A percentile compares a stretch with the other conserved stretches of the same genome.
phyloP scores from a whole-genome alignment of 2,888 invertebrate genomes.

The Dasypolia templi region DNA sequence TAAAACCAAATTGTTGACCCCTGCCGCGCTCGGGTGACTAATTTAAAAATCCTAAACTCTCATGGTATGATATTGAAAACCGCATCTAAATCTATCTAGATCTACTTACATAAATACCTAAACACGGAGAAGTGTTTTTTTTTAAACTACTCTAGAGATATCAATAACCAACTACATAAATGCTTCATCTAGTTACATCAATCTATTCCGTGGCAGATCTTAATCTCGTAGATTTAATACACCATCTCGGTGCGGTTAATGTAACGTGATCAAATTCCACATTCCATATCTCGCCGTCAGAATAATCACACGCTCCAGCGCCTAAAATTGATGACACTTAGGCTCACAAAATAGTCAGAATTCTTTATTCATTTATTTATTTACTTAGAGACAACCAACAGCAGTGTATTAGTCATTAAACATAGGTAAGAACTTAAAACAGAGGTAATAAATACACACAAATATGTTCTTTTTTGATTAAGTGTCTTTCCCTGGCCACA shows the following conservation, averaged over 20 bases:
- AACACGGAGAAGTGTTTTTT: neutral
- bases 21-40: neutral
- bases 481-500: neutral
- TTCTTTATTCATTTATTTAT: no score
- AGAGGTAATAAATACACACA: no score
- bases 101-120: neutral
- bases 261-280: conserved; percentile 31
- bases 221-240: conserved; percentile 11
- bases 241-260: conserved; percentile 9
- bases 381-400: no score
- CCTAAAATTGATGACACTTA: conserved; percentile 53
- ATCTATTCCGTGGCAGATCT: conserved; percentile 12
- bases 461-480: neutral
- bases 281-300: conserved; percentile 32
- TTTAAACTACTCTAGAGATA: neutral
- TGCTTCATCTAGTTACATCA: conserved; percentile 10
- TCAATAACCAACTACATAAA: conserved; percentile 1
- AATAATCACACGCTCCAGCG: conserved; percentile 59
- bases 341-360: conserved; percentile 41
- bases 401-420: no score
- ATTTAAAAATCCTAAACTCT: neutral
- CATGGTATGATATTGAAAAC: neutral
- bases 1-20: no score
- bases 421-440: no score
- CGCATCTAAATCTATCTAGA: neutral